These are phyloP conservation scores for Ceriagrion tenellum DNA, from an alignment of 2,888 invertebrate genomes.

Conservation along the genomic window DNA sequence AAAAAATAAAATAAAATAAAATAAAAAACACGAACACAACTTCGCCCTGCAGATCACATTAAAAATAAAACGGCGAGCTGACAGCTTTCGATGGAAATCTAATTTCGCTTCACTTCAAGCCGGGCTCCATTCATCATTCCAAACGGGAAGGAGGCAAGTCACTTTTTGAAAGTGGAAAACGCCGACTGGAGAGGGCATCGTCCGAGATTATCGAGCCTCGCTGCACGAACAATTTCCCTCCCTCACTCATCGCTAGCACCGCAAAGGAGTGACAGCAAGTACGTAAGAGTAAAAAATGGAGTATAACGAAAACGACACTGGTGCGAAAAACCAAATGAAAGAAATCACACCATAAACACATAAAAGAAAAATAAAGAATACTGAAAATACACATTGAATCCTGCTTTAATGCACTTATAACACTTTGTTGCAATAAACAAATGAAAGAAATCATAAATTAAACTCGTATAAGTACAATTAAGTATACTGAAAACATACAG, in stretches of 20 bases:
- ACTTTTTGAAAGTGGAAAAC: neutral
- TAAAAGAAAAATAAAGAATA: no score
- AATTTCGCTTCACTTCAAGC: neutral
- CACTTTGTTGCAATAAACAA: no score
- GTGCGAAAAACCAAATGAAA: neutral
- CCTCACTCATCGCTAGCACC: no score
- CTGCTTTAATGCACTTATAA: no score
- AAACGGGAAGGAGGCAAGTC: neutral
- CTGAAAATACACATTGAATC: no score
- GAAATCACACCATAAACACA: neutral
- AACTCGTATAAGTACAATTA: no score
- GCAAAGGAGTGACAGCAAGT: neutral
- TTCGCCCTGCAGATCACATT: neutral
- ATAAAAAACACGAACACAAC: neutral
- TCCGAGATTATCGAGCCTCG: neutral
- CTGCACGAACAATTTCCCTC: neutral
- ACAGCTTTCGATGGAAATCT: neutral
- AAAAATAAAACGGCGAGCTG: neutral
- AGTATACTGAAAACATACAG: no score
- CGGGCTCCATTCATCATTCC: neutral
- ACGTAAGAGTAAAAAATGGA: no score
- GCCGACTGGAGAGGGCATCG: neutral
- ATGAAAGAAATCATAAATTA: no score
- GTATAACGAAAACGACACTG: no score
- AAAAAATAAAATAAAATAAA: no score